phyloP scores from a whole-genome alignment of 2,888 invertebrate genomes.

The Saturnia japonica region DNA sequence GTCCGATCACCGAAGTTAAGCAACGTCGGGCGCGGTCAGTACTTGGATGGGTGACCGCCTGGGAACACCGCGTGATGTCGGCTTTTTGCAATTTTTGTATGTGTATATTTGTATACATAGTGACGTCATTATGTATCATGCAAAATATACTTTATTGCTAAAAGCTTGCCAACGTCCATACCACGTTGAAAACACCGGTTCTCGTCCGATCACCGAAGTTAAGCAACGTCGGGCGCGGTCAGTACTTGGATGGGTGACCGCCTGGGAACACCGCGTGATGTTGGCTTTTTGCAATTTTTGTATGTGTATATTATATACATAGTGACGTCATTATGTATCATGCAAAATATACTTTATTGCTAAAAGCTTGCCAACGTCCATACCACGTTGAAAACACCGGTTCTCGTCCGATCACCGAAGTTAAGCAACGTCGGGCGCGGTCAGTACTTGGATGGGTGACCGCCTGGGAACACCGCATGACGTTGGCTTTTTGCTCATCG shows the following conservation, averaged over 20 bases:
- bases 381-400: slow-evolving; percentile 67
- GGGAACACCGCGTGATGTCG: slow-evolving; percentile 55
- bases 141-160: too few relatives aligned
- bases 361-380: slow-evolving; percentile 35
- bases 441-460: slow-evolving; percentile 79
- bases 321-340: too few relatives aligned
- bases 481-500: slow-evolving; percentile 28
- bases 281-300: slow-evolving; percentile 52
- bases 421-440: slow-evolving; percentile 76
- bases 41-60: slow-evolving; percentile 78
- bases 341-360: too few relatives aligned
- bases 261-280: slow-evolving; percentile 71
- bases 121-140: too few relatives aligned
- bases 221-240: slow-evolving; percentile 76
- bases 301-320: too few relatives aligned
- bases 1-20: slow-evolving; percentile 79
- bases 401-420: slow-evolving; percentile 79
- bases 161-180: slow-evolving; percentile 67
- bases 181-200: slow-evolving; percentile 75
- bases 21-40: slow-evolving; percentile 77
- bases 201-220: slow-evolving; percentile 79
- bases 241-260: slow-evolving; percentile 79
- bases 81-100: slow-evolving; percentile 20
- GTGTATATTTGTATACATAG: too few relatives aligned
- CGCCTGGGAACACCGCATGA: slow-evolving; percentile 63